Evolutionary conservation across 2,113 vertebrate species (phyloP).

Genomic region (Bothrops jararaca): DNA sequence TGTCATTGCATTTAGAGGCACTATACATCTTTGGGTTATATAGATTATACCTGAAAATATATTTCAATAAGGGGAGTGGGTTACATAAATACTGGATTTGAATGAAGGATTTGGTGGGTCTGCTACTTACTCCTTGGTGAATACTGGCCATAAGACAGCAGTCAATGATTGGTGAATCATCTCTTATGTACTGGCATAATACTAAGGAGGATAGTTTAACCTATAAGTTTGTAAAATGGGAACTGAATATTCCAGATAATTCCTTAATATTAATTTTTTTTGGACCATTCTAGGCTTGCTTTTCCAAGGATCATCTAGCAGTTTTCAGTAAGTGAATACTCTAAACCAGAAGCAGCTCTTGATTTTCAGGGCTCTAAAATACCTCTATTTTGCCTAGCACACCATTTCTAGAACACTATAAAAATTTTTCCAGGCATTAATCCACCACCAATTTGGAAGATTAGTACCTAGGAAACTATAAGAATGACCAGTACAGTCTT

Average conservation of each 20-base stretch:
- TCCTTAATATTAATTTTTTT: neutral
- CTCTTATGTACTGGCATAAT: neutral
- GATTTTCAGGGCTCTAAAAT: neutral
- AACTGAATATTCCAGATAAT: neutral
- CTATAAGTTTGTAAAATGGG: neutral
- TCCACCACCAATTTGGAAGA: neutral
- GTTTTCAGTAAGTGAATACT: neutral
- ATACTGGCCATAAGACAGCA: neutral
- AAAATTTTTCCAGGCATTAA: neutral
- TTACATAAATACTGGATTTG: neutral
- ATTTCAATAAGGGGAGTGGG: neutral
- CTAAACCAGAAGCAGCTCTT: neutral
- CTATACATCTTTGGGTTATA: neutral
- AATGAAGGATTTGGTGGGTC: neutral
- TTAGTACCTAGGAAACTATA: neutral
- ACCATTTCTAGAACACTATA: neutral
- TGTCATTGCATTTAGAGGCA: neutral
- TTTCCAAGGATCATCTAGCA: neutral
- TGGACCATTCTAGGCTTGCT: neutral
- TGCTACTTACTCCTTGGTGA: neutral
- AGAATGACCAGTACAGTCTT: neutral
- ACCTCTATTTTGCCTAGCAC: neutral
- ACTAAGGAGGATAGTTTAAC: neutral
- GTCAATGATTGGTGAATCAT: neutral
- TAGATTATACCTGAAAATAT: neutral